These are phyloP conservation scores for Halictus quadricinctus DNA, from an alignment of 2,888 invertebrate species.

Conservation along the genomic window DNA sequence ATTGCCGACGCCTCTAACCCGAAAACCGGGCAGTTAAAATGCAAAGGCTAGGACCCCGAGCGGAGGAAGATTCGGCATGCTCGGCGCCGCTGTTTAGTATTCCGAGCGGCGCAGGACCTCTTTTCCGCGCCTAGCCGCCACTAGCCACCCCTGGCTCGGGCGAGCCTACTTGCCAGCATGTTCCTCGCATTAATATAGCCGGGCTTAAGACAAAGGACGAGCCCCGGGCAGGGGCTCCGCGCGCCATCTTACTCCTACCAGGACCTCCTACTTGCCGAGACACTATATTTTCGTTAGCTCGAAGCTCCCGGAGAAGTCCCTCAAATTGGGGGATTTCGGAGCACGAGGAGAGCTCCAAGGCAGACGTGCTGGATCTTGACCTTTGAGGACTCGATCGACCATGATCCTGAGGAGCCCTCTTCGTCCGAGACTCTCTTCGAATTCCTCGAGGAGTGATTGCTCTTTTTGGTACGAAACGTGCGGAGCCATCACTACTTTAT, in stretches of 20 bases:
- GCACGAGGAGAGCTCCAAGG: slow-evolving; percentile 37
- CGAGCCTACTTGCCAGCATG: slow-evolving; percentile 68
- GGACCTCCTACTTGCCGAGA: slow-evolving; percentile 55
- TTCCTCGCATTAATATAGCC: slow-evolving; percentile 82
- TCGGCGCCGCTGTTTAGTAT: slow-evolving; percentile 78
- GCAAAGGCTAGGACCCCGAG: slow-evolving; percentile 75
- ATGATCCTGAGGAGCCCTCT: slow-evolving; percentile 16
- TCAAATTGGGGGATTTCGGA: slow-evolving; percentile 80
- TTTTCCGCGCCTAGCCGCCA: slow-evolving; percentile 67
- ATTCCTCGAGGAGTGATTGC: not conserved
- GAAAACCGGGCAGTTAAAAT: slow-evolving; percentile 77
- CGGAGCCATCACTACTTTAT: not conserved
- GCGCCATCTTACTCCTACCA: slow-evolving; percentile 3
- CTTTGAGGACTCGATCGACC: not conserved
- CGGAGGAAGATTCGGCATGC: slow-evolving; percentile 70
- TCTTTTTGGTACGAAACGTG: not conserved
- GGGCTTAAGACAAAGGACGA: slow-evolving; percentile 81
- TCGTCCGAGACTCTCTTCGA: not conserved
- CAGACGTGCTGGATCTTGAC: slow-evolving; percentile 57
- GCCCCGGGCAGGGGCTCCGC: slow-evolving; percentile 62
- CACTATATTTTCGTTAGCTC: slow-evolving; percentile 81
- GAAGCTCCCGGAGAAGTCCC: slow-evolving; percentile 77
- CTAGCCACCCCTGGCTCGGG: not conserved
- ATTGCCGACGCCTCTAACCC: not conserved
- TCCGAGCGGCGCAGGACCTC: slow-evolving; percentile 74